Evolutionary conservation across 35 echinoderm and acorn worm species (phyloP).

Genomic region (Antedon bifida): DNA sequence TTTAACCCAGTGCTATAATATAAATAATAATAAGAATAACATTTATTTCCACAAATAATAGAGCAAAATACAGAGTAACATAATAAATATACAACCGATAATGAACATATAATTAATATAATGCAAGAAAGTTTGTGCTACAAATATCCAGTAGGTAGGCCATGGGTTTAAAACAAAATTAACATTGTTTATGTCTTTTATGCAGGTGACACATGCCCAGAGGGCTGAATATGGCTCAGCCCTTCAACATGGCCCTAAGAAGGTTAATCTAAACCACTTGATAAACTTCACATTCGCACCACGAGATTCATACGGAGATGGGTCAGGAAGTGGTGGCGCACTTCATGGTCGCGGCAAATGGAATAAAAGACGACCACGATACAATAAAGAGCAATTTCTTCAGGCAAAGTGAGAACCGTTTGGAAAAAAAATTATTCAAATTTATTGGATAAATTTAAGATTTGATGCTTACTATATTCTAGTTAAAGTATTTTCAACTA

Average conservation of each 20-base stretch:
- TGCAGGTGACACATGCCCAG: constrained; percentile 83
- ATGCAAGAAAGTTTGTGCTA: too few species aligned
- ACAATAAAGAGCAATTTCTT: constrained; percentile 98
- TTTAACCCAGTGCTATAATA: neutral
- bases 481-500: too few species aligned
- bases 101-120: too few species aligned
- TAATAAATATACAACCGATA: neutral
- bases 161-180: too few species aligned
- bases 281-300: constrained; percentile 86
- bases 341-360: constrained; percentile 51
- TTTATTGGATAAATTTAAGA: neutral
- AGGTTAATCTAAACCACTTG: constrained; percentile 92
- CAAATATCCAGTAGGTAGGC: too few species aligned
- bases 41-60: too few species aligned
- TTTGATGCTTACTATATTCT: neutral
- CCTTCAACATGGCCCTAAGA: constrained; percentile 74
- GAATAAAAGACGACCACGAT: constrained; percentile 31
- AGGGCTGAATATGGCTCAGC: constrained; percentile 99
- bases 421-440: neutral
- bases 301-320: constrained; percentile 32
- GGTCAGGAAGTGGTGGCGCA: constrained; percentile 5
- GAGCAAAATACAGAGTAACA: neutral
- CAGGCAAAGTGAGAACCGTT: constrained; percentile 72
- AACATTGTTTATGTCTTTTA: too few species aligned
- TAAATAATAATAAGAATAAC: too few species aligned